phyloP scores from a whole-genome alignment of 2,888 invertebrate species.

The Notodonta dromedarius region DNA sequence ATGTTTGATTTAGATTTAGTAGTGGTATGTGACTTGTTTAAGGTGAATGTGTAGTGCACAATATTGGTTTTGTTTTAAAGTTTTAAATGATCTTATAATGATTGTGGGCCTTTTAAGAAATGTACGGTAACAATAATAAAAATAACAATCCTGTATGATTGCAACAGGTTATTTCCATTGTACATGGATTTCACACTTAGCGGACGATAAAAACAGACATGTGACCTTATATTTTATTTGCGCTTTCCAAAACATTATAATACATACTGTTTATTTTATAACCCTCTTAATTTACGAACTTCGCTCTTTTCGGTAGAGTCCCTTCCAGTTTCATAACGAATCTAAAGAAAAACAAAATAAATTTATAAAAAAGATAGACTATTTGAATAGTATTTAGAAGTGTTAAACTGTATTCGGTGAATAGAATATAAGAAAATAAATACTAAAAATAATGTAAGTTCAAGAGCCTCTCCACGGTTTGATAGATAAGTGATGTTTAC shows the following conservation, averaged over 20 bases:
- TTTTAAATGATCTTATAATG: too few relatives aligned
- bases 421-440: not conserved
- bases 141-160: too few relatives aligned
- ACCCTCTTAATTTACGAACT: not conserved
- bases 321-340: too few relatives aligned
- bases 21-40: not conserved
- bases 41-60: not conserved
- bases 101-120: too few relatives aligned
- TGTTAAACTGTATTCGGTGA: not conserved
- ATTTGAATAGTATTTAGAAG: not conserved
- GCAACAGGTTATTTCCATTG: too few relatives aligned
- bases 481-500: not conserved
- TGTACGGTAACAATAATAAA: too few relatives aligned
- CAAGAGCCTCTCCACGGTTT: conserved; percentile 3
- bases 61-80: too few relatives aligned
- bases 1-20: not conserved
- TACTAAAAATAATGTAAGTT: not conserved
- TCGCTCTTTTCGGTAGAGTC: too few relatives aligned
- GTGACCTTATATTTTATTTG: not conserved
- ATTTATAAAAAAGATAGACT: too few relatives aligned
- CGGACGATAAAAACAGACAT: not conserved
- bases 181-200: not conserved
- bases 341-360: too few relatives aligned
- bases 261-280: not conserved
- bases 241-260: not conserved